phyloP scores from a whole-genome alignment of 2,888 invertebrate genomes.

The Drosophila sordidapex region DNA sequence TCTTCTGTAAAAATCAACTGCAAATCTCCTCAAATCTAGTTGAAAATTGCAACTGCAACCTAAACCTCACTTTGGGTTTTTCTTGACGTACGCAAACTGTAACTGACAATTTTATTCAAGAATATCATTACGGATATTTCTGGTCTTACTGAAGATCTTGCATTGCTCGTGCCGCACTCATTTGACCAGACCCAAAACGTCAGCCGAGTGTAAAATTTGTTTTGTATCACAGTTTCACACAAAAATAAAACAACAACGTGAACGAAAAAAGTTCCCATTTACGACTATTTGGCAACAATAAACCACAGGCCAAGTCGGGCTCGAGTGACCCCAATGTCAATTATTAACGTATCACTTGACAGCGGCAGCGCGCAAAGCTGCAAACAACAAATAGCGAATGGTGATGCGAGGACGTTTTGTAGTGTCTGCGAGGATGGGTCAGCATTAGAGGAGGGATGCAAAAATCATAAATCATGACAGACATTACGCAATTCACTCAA shows the following conservation, averaged over 20 bases:
- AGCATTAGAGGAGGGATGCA: conserved; percentile 57
- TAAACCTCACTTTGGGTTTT: neutral
- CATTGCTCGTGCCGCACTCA: conserved; percentile 47
- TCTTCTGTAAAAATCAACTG: neutral
- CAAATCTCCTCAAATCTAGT: neutral
- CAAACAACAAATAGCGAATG: conserved; percentile 76
- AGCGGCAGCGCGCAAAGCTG: conserved; percentile 69
- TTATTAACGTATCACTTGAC: conserved; percentile 84
- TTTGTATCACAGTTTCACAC: conserved; percentile 56
- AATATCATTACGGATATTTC: neutral
- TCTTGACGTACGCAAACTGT: neutral
- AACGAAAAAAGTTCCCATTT: conserved; percentile 42
- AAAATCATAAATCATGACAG: conserved; percentile 71
- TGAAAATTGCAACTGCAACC: neutral
- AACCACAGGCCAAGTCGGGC: conserved; percentile 66
- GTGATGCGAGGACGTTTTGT: conserved; percentile 56
- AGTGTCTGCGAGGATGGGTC: conserved; percentile 44
- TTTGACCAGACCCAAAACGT: conserved; percentile 47
- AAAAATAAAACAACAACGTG: conserved; percentile 6
- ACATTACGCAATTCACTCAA: conserved; percentile 73
- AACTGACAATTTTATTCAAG: conserved; percentile 1
- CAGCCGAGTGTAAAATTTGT: conserved; percentile 74
- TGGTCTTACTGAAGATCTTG: conserved; percentile 5
- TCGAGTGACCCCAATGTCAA: conserved; percentile 82
- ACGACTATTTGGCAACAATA: conserved; percentile 64